Percentiles rank a stretch among this genome's conserved stretches.
Evolutionary conservation across 2,888 invertebrate genomes (phyloP).

Genomic region (Limnephilus auricula): DNA sequence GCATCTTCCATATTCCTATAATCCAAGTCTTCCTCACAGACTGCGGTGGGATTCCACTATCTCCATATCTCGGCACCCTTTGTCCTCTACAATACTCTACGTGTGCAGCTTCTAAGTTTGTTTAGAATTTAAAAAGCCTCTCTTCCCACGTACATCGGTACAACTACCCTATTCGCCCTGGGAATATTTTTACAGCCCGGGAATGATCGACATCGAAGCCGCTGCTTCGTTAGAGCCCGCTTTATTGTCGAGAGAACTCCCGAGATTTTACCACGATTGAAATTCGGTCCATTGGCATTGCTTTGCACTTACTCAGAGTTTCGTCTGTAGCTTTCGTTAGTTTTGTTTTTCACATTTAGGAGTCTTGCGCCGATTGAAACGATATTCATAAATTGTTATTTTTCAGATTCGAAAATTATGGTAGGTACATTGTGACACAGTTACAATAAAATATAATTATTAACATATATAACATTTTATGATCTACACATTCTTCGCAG

Average conservation of each 20-base stretch:
- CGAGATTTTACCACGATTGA: conserved; percentile 10
- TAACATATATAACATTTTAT: not conserved
- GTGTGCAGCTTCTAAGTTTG: conserved; percentile 9
- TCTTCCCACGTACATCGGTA: not conserved
- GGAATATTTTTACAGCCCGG: conserved; percentile 17
- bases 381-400: not conserved
- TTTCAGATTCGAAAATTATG: too few relatives aligned
- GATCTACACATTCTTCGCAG: not conserved
- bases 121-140: conserved; percentile 39
- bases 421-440: too few relatives aligned
- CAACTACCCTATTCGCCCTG: not conserved
- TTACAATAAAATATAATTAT: not conserved
- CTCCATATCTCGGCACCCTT: not conserved
- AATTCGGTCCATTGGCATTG: conserved; percentile 14
- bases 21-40: not conserved
- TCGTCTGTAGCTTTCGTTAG: not conserved
- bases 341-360: not conserved
- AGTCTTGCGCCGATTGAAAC: not conserved
- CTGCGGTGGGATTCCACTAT: conserved; percentile 5
- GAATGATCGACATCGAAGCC: conserved; percentile 26
- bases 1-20: not conserved
- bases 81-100: not conserved
- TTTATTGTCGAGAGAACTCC: conserved; percentile 10
- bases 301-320: not conserved
- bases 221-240: conserved; percentile 24